phyloP scores from a whole-genome alignment of 2,888 invertebrate species.

The Lasioglossum calceatum region DNA sequence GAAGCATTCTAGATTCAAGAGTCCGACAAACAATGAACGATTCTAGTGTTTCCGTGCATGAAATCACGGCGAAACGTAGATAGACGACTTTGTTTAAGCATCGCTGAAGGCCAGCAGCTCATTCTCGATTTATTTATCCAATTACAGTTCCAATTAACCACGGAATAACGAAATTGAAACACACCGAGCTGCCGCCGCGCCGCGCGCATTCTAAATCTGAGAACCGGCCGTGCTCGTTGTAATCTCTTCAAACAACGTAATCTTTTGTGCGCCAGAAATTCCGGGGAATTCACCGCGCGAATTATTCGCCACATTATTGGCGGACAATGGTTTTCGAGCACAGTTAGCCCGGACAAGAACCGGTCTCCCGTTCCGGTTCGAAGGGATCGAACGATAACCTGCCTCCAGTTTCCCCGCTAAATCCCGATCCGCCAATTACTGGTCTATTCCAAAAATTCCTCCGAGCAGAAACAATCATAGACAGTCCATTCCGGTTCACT shows the following conservation, averaged over 20 bases:
- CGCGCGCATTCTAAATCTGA: not conserved
- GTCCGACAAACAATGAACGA: not conserved
- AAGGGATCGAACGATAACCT: conserved; percentile 3
- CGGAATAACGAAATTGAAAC: conserved; percentile 1
- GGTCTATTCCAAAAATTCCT: conserved; percentile 45
- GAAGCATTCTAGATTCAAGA: not conserved
- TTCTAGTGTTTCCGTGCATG: not conserved
- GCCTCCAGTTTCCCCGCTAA: not conserved
- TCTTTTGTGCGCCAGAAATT: not conserved
- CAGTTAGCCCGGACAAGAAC: not conserved
- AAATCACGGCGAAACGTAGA: not conserved
- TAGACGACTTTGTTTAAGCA: not conserved
- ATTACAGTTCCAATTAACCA: conserved; percentile 7
- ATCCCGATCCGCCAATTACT: conserved; percentile 33
- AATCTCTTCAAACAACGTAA: conserved; percentile 2
- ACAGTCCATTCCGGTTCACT: conserved; percentile 53
- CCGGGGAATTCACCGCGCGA: conserved; percentile 17
- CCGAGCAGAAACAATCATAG: conserved; percentile 57
- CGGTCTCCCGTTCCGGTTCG: not conserved
- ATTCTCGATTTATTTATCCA: not conserved
- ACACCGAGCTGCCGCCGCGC: not conserved
- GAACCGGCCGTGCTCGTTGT: not conserved
- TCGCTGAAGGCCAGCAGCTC: not conserved
- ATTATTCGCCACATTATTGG: conserved; percentile 35
- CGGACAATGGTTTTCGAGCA: not conserved